Base-by-base conservation (phyloP, 2,888 invertebrate genomes). In the Leptogaster cylindrica region DNA sequence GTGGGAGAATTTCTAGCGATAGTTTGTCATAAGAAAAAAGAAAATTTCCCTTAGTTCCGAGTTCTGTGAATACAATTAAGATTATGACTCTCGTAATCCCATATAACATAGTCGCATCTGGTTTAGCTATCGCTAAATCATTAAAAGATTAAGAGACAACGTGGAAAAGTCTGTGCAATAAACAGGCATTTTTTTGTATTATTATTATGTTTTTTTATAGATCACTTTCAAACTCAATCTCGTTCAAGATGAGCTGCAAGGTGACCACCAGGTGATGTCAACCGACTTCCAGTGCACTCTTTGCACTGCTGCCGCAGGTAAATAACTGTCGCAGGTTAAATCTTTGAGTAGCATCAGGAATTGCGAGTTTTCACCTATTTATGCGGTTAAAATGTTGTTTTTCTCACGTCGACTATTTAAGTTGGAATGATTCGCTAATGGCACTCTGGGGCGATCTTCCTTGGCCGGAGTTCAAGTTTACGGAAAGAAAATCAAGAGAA, bases 1-100 rank as follows among this genome's bases (percentile, higher is more conserved):
- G 70, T 70, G 70, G 65, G 70, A 70, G 65, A 46, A 68, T 44
- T 70, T 67, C 55, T 28, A 44, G 7, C 36, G n/a, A 66, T n/a
- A n/a, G n/a, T 66, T 55, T 44, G 39, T 65, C 50, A 65, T 65
- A 65, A 51, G 27, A 65, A 61, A 10, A 61, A 65, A 65, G 39
- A 39, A 39, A 65, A 51, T 50, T 39, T 50, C 25, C 39, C 50
- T 48, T 31, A 48, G 27, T 64, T 64, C 61, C 61, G 44, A 61
- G 61, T 61, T 61, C 61, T 44, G 16, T 44, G 27, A 61, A 44
- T 6, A 61, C 44, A 61, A 61, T 28, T 16, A 41, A 25, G n/a
- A 12, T 25, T 2, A 25, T n/a, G 41, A 27, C 36, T 28, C 28
- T 27, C 27, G 18, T 10, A 44, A 44, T 44, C 44, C 18, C 44